Evolutionary conservation across 2,888 invertebrate species (phyloP).

Genomic region (Cactoblastis cactorum): DNA sequence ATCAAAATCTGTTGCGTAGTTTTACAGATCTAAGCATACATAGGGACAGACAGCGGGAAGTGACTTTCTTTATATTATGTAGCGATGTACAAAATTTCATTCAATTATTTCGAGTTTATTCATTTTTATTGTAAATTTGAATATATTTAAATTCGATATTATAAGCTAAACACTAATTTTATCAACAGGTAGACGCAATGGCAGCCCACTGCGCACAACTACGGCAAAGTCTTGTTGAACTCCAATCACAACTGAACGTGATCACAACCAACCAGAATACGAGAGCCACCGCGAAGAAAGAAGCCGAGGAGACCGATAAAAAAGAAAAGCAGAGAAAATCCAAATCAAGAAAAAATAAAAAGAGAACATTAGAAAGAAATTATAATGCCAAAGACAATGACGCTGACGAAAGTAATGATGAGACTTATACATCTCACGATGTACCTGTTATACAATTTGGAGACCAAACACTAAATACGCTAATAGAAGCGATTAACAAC

Average conservation of each 20-base stretch:
- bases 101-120: background rate
- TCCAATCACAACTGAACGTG: constrained; percentile 78
- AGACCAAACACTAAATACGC: constrained; percentile 51
- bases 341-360: constrained; percentile 30
- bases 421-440: constrained; percentile 2
- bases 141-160: too few relatives aligned
- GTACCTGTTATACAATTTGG: too few relatives aligned
- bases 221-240: constrained; percentile 78
- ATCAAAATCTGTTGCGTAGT: too few relatives aligned
- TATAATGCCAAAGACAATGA: constrained; percentile 25
- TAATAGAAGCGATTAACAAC: constrained; percentile 58
- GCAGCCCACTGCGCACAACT: constrained; percentile 80
- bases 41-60: too few relatives aligned
- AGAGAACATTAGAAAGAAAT: constrained; percentile 33
- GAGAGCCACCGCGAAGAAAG: constrained; percentile 24
- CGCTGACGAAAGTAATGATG: constrained; percentile 29
- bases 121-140: too few relatives aligned
- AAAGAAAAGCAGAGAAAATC: constrained; percentile 49
- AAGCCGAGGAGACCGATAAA: constrained; percentile 49
- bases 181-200: constrained; percentile 77
- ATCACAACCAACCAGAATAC: constrained; percentile 52
- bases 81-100: too few relatives aligned
- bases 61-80: too few relatives aligned
- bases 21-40: too few relatives aligned
- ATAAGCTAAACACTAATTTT: too few relatives aligned